Evolutionary conservation across 1,140 invertebrate genomes (phyloP), one percentile per base, ranked within the genome.

Genomic region (Aphidius ervi): DNA sequence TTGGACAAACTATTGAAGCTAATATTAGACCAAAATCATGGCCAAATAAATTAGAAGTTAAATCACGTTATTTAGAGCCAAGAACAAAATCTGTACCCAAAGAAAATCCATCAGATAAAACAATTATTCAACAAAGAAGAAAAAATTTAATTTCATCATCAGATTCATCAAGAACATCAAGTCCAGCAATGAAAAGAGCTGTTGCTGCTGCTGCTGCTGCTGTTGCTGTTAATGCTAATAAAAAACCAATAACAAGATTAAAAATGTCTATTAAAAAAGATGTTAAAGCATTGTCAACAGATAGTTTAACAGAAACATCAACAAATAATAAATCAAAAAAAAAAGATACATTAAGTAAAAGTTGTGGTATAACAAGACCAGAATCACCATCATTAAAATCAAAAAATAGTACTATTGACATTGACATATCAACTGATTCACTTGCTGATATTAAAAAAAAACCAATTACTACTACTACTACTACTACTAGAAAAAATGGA

Each of bases 151-250:
- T 82, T 65, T 86, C 78, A 63, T 86, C 81, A 10, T 87, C 77
- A 43, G 85, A 83, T 70, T 87, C 86, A 0, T 85, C 85, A 5
- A 72, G 86, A 50, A 87, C 85, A 50, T 87, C 86, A 1, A 87
- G 86, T 70, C 87, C 87, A 9, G 86, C 86, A 1, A 81, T 85
- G 67, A 83, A 83, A 55, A 80, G 84, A 50, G 78, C 73, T 56
- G 67, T 73, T 9, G 23, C 23, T 31, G 4, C 23, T 31, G 23
- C 23, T 31, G 2, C 1, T 31, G 4, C 23, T 31, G 2, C 1
- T 31, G 2, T 4, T 31, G 2, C 23, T 31, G 23, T 4, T 31
- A 31, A 31, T 31, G 16, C 16, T 16, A 72, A 78, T n/a, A 75
- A 77, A 37, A 75, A 74, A 55, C 55, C 71, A 46, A 40, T 74